These are phyloP conservation scores for Tachina lurida DNA, from an alignment of 2,888 invertebrate species.

Conservation along the genomic window DNA sequence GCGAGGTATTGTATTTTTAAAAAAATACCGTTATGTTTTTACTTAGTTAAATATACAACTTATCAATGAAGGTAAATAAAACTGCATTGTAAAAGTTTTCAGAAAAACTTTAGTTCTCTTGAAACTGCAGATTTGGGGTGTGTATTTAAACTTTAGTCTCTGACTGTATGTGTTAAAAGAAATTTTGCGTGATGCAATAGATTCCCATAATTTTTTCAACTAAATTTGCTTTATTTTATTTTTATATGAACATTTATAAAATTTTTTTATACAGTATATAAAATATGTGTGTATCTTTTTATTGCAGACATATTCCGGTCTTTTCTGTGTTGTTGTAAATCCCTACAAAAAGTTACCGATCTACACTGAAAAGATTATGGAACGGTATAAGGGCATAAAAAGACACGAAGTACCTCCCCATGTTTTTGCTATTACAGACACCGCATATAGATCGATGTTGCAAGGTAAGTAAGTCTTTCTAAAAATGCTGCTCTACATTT, in stretches of 20 bases:
- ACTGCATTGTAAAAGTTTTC: no score
- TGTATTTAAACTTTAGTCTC: no score
- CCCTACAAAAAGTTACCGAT: slow-evolving; percentile 99
- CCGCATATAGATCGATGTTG: slow-evolving; percentile 99
- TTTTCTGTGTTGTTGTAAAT: slow-evolving; percentile 99
- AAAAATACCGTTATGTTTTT: no score
- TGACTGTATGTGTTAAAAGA: no score
- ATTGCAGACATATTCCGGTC: slow-evolving; percentile 98
- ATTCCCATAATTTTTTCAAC: no score
- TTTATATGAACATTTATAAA: background rate
- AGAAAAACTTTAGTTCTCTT: no score
- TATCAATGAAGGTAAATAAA: no score
- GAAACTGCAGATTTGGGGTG: no score
- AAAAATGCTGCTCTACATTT: background rate
- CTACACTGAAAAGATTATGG: slow-evolving; percentile 99
- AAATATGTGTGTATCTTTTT: background rate
- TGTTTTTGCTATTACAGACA: slow-evolving; percentile 99
- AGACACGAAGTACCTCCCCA: slow-evolving; percentile 99
- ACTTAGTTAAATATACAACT: no score
- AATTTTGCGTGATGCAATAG: background rate
- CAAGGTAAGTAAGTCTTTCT: slow-evolving; percentile 92
- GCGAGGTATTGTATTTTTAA: no score
- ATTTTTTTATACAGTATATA: background rate
- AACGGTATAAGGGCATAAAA: slow-evolving; percentile 99
- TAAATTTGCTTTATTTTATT: background rate